Evolutionary conservation across 1,140 invertebrate genomes (phyloP).

Genomic region (Aphis craccivora): DNA sequence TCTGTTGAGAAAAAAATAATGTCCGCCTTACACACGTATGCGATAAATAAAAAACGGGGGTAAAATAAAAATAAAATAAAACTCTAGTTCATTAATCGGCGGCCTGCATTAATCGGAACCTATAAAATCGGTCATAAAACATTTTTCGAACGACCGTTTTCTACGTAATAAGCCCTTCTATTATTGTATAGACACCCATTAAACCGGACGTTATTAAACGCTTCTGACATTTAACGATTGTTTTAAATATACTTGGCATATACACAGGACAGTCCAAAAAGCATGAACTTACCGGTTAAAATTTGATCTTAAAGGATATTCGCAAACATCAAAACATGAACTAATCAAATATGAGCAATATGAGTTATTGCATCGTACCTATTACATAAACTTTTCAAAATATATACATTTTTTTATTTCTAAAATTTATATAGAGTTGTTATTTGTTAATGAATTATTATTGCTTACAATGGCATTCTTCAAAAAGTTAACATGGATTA

Average conservation of each 20-base stretch:
- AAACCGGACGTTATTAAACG: slow-evolving; percentile 50
- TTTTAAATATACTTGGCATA: slow-evolving; percentile 51
- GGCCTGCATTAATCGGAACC: slow-evolving; percentile 49
- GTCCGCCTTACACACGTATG: not conserved
- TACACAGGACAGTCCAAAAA: not conserved
- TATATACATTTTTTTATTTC: not conserved
- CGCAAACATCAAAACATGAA: not conserved
- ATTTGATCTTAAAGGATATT: not conserved
- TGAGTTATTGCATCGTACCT: not conserved
- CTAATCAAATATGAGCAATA: not conserved
- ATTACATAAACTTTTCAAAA: not conserved
- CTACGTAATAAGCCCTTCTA: slow-evolving; percentile 34
- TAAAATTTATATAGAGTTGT: not conserved
- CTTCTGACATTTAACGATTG: slow-evolving; percentile 50
- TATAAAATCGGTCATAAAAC: slow-evolving; percentile 53
- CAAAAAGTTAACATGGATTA: not conserved
- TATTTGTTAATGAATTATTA: not conserved
- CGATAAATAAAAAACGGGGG: not conserved
- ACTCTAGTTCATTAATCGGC: slow-evolving; percentile 56
- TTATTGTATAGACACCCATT: slow-evolving; percentile 47
- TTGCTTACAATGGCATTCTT: not conserved
- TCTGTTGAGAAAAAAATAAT: not conserved
- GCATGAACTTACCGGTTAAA: not conserved
- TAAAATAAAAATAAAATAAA: slow-evolving; percentile 36
- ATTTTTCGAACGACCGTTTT: slow-evolving; percentile 45